Conservation (phyloP, 1,140 invertebrate species). For the Diabrotica undecimpunctata region DNA sequence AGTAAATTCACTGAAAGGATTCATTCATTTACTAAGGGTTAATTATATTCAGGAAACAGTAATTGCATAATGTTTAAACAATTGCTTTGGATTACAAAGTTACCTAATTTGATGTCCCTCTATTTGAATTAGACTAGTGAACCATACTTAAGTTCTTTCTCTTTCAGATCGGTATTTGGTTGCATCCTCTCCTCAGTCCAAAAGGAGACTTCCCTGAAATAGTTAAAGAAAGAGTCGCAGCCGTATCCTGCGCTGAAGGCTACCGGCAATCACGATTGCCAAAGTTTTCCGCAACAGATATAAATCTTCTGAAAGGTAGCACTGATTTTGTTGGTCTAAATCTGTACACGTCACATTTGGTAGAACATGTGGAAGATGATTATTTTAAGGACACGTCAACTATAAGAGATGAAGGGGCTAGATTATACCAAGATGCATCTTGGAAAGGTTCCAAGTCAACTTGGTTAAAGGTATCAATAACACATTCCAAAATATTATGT, state of each 20-base stretch:
- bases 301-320: constrained; percentile 42
- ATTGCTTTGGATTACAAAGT: too few species aligned
- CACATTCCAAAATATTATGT: too few species aligned
- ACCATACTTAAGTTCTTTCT: not conserved
- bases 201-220: constrained; percentile 59
- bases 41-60: too few species aligned
- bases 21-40: too few species aligned
- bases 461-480: constrained; percentile 24
- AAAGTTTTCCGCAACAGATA: constrained; percentile 54
- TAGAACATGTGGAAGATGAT: not conserved
- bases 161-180: not conserved
- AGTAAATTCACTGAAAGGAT: too few species aligned
- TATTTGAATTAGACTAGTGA: too few species aligned
- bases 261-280: constrained; percentile 55
- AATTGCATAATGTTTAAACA: too few species aligned
- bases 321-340: constrained; percentile 52
- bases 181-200: constrained; percentile 57
- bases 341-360: constrained; percentile 45
- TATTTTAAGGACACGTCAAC: not conserved
- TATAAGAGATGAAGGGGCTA: constrained; percentile 10
- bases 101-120: too few species aligned
- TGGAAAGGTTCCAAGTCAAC: constrained; percentile 15
- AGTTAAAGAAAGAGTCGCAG: constrained; percentile 53
- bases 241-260: constrained; percentile 50
- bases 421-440: constrained; percentile 17